Conservation (phyloP, 2,113 vertebrate genomes). For the Ivindomyrus marchei region DNA sequence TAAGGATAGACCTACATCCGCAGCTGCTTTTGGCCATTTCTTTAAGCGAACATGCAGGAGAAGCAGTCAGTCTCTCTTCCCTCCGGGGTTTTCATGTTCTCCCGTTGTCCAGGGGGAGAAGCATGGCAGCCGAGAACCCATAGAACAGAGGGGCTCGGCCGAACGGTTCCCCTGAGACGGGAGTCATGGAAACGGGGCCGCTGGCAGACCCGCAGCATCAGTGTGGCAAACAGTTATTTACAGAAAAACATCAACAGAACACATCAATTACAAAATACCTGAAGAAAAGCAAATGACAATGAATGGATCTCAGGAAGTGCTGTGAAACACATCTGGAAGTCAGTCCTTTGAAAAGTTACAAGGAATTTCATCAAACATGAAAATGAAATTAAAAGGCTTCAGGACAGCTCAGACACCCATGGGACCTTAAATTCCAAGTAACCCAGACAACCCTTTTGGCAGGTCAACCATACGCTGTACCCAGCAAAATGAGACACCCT, state of each 20-base stretch:
- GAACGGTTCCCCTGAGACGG: background rate
- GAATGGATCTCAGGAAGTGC: background rate
- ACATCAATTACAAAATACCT: background rate
- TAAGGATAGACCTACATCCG: background rate
- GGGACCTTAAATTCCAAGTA: background rate
- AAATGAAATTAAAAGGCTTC: background rate
- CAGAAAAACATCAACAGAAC: background rate
- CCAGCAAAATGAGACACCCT: background rate
- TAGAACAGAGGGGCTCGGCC: background rate
- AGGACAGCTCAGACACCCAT: background rate
- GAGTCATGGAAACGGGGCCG: background rate
- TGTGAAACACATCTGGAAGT: background rate
- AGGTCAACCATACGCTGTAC: background rate
- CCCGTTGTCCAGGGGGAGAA: background rate
- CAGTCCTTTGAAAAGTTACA: background rate
- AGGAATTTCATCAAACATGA: background rate
- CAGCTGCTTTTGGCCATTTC: background rate
- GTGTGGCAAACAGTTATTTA: background rate
- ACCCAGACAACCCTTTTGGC: background rate
- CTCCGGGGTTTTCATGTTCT: background rate
- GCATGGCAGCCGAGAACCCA: background rate
- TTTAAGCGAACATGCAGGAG: background rate
- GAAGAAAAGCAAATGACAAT: background rate
- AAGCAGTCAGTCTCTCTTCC: background rate
- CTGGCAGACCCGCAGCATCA: background rate